phyloP scores from a whole-genome alignment of 1,140 invertebrate genomes.

The Platorchestia sp. region DNA sequence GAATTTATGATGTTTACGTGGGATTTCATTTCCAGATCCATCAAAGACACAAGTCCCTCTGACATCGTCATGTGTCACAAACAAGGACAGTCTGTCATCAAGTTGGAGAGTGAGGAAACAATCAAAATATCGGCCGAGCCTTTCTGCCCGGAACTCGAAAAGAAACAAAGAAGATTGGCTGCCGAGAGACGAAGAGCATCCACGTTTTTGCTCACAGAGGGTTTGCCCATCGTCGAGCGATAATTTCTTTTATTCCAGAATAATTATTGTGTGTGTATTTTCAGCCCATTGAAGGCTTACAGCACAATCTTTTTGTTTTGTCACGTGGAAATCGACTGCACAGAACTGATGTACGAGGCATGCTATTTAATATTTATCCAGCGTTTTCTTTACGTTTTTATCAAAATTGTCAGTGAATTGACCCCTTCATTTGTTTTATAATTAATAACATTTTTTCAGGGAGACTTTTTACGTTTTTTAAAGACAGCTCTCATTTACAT shows the following conservation, averaged over 20 bases:
- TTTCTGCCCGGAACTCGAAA: conserved; percentile 47
- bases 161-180: neutral
- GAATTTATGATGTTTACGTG: neutral
- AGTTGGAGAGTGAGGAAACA: conserved; percentile 58
- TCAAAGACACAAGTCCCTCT: neutral
- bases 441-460: neutral
- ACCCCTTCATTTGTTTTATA: neutral
- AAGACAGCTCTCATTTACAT: neutral
- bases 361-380: neutral
- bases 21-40: neutral
- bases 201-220: neutral
- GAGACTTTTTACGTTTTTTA: neutral
- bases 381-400: neutral
- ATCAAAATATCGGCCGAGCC: conserved; percentile 61
- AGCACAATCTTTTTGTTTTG: neutral
- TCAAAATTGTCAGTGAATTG: neutral
- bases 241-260: neutral
- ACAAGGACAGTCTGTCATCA: conserved; percentile 58
- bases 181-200: neutral
- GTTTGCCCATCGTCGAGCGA: neutral
- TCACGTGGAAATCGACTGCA: neutral
- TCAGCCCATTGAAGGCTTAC: neutral
- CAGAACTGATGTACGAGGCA: neutral
- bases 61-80: conserved; percentile 63
- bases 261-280: neutral